A percentile compares a stretch with the other conserved stretches of the same genome.
Evolutionary conservation across 2,888 invertebrate genomes (phyloP).

Genomic region (Pegoplata infirma): DNA sequence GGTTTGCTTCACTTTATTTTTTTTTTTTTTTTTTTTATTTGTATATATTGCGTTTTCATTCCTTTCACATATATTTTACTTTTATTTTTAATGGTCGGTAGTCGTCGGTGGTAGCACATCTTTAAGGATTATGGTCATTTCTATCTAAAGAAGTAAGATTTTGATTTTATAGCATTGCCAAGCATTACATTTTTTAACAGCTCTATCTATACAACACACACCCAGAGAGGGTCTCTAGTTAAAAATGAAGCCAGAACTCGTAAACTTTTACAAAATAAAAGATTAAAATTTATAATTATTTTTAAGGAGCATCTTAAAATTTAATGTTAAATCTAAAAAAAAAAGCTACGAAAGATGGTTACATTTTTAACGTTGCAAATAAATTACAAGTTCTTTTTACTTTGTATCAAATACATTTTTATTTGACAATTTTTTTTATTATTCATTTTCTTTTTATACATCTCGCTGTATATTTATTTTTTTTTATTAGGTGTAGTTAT

Average conservation of each 20-base stretch:
- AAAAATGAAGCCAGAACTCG: not conserved
- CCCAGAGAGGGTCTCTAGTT: not conserved
- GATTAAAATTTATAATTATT: slow-evolving; percentile 56
- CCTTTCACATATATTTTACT: not conserved
- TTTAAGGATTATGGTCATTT: slow-evolving; percentile 30
- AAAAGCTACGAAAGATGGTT: slow-evolving; percentile 16
- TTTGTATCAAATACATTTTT: slow-evolving; percentile 21
- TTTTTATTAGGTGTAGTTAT: slow-evolving; percentile 8
- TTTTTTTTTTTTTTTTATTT: not conserved
- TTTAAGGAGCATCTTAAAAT: slow-evolving; percentile 40
- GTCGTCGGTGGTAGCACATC: not conserved
- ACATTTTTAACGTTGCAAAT: slow-evolving; percentile 25
- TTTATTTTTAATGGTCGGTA: not conserved
- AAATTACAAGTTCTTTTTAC: slow-evolving; percentile 21
- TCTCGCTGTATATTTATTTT: slow-evolving; percentile 5
- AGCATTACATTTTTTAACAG: slow-evolving; percentile 36
- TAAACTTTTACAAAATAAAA: slow-evolving; percentile 24
- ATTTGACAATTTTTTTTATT: slow-evolving; percentile 14
- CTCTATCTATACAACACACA: no score
- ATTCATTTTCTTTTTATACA: slow-evolving; percentile 2
- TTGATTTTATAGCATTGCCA: slow-evolving; percentile 38
- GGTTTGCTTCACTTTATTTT: not conserved
- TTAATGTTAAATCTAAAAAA: slow-evolving; percentile 9
- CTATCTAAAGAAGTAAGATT: slow-evolving; percentile 16
- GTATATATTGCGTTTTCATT: not conserved